phyloP scores from a whole-genome alignment of 2,888 invertebrate genomes.

The Lampropteryx suffumata region DNA sequence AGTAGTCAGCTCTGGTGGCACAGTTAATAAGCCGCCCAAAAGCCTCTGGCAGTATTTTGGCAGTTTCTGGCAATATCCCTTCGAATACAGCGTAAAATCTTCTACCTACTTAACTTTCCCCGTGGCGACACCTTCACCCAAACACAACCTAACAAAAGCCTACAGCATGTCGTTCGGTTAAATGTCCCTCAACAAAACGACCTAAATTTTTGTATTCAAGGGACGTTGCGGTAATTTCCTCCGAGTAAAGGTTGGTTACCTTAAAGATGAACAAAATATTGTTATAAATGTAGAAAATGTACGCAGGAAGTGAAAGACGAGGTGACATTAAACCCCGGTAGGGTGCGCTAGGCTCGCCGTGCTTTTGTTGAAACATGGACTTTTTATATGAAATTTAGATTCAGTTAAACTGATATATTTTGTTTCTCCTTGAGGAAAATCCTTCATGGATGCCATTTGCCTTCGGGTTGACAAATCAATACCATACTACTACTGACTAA shows the following conservation, averaged over 20 bases:
- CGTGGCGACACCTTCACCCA: constrained; percentile 1
- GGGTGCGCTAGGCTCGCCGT: constrained; percentile 36
- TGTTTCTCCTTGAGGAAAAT: too few relatives aligned
- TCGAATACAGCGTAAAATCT: too few relatives aligned
- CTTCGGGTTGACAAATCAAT: too few relatives aligned
- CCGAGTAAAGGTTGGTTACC: constrained; percentile 51
- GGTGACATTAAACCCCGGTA: constrained; percentile 47
- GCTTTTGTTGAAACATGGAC: not conserved
- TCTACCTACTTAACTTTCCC: too few relatives aligned
- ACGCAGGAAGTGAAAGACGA: constrained; percentile 38
- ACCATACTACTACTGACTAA: too few relatives aligned
- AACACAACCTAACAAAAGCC: constrained; percentile 9
- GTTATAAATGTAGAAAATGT: constrained; percentile 54
- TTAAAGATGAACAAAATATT: constrained; percentile 58
- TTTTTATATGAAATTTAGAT: too few relatives aligned
- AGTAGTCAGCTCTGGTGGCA: too few relatives aligned
- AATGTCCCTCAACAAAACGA: constrained; percentile 32
- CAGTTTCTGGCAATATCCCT: too few relatives aligned
- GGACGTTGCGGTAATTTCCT: constrained; percentile 55
- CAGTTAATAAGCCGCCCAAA: too few relatives aligned
- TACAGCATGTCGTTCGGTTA: constrained; percentile 12
- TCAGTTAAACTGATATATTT: too few relatives aligned
- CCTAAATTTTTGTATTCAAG: constrained; percentile 39
- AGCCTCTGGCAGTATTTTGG: too few relatives aligned
- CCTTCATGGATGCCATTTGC: too few relatives aligned